Percentiles rank a stretch among this genome's conserved stretches.
Conservation (phyloP, 2,888 invertebrate genomes). For the Drosophila affinis region DNA sequence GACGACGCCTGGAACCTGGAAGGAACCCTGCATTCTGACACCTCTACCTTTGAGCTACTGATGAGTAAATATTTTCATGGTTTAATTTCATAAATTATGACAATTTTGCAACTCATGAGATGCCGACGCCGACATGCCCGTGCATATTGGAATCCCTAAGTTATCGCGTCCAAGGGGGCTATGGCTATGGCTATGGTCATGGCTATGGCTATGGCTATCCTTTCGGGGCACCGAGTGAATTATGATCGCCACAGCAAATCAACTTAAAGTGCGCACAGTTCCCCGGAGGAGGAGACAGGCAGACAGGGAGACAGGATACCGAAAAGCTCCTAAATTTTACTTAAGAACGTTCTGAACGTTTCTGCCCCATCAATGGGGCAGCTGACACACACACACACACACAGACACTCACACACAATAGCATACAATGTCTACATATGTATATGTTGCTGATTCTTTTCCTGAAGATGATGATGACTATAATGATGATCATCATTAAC, state of each 20-base stretch:
- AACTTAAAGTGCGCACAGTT: slow-evolving; percentile 69
- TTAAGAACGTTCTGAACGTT: slow-evolving; percentile 74
- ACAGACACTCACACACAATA: not conserved
- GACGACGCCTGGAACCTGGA: slow-evolving; percentile 11
- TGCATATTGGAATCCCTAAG: slow-evolving; percentile 83
- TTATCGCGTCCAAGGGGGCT: slow-evolving; percentile 67
- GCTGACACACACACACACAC: slow-evolving; percentile 45
- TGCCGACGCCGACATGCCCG: slow-evolving; percentile 73
- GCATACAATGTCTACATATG: not conserved
- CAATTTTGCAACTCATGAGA: slow-evolving; percentile 58
- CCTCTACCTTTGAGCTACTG: slow-evolving; percentile 8
- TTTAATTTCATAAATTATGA: slow-evolving; percentile 79
- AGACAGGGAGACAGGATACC: slow-evolving; percentile 65
- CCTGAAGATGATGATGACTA: slow-evolving; percentile 63
- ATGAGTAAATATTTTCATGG: slow-evolving; percentile 76
- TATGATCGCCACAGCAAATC: slow-evolving; percentile 82
- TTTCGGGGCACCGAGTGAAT: slow-evolving; percentile 65
- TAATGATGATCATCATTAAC: slow-evolving; percentile 81
- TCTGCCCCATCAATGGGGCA: slow-evolving; percentile 74
- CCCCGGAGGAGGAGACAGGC: not conserved
- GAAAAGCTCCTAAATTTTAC: slow-evolving; percentile 82
- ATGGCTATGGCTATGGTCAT: slow-evolving; percentile 44
- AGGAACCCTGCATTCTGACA: slow-evolving; percentile 2
- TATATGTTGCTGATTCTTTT: not conserved
- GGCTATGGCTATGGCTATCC: slow-evolving; percentile 35